These are phyloP conservation scores for Trichonephila clavata DNA, from an alignment of 1,140 invertebrate genomes.

Conservation along the genomic window DNA sequence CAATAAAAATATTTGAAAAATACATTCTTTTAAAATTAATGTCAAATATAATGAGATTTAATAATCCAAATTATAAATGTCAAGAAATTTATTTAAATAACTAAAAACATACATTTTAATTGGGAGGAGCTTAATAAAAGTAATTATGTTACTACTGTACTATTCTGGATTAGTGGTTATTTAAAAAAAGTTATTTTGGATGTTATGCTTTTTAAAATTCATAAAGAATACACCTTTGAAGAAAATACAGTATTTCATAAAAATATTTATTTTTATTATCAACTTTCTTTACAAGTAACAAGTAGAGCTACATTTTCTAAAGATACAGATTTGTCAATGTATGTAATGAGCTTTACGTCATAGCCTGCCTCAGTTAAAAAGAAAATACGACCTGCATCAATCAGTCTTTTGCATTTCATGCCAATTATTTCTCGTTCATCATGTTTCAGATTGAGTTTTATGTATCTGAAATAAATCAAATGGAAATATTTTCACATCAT, in stretches of 20 bases:
- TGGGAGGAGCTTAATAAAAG: too few relatives aligned
- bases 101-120: too few relatives aligned
- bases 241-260: neutral
- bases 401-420: constrained; percentile 86
- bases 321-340: constrained; percentile 85
- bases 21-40: too few relatives aligned
- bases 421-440: constrained; percentile 86
- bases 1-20: constrained; percentile 40
- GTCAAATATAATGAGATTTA: too few relatives aligned
- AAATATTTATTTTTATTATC: neutral
- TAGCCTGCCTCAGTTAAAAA: constrained; percentile 85
- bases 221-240: too few relatives aligned
- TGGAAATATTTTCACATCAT: too few relatives aligned
- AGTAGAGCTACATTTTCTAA: constrained; percentile 90
- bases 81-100: too few relatives aligned
- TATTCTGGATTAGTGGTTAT: too few relatives aligned
- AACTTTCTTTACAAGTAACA: constrained; percentile 46
- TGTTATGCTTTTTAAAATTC: too few relatives aligned
- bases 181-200: too few relatives aligned
- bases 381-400: constrained; percentile 88
- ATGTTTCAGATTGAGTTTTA: constrained; percentile 79
- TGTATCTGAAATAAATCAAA: constrained; percentile 77
- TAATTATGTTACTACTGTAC: too few relatives aligned
- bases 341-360: constrained; percentile 85
- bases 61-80: too few relatives aligned